These are phyloP conservation scores for Tetheella fluctuosa DNA, from an alignment of 2,888 invertebrate genomes.

Conservation along the genomic window DNA sequence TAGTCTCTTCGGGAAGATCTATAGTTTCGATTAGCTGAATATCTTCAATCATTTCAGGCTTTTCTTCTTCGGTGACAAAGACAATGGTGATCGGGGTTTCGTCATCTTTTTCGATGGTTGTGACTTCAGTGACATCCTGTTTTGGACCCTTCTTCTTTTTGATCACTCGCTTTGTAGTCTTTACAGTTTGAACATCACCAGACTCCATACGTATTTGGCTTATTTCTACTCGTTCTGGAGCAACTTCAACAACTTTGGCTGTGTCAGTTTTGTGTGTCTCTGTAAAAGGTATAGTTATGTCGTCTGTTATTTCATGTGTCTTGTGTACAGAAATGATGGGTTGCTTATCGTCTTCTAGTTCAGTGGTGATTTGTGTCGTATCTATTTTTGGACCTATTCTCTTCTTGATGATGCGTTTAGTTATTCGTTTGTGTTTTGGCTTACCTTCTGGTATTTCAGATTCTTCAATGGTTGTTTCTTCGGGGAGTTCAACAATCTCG, in stretches of 20 bases:
- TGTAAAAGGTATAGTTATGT: constrained; percentile 25
- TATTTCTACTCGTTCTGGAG: constrained; percentile 51
- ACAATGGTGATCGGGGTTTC: constrained; percentile 41
- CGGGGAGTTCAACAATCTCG: no score
- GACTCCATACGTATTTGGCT: constrained; percentile 63
- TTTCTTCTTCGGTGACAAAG: constrained; percentile 19
- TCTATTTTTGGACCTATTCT: no score
- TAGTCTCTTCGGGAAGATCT: constrained; percentile 62
- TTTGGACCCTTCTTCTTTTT: constrained; percentile 71
- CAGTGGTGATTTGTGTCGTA: no score
- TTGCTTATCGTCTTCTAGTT: no score
- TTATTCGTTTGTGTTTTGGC: no score
- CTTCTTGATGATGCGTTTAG: no score
- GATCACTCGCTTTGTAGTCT: constrained; percentile 69
- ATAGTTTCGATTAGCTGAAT: constrained; percentile 47
- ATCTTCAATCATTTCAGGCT: constrained; percentile 2
- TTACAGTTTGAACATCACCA: constrained; percentile 56
- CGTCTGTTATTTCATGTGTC: constrained; percentile 41
- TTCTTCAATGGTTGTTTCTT: no score
- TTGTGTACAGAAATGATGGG: constrained; percentile 42
- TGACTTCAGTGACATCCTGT: constrained; percentile 68
- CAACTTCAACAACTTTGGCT: constrained; percentile 41
- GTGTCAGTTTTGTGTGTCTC: constrained; percentile 20
- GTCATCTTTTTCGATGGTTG: constrained; percentile 64
- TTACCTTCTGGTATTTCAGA: no score